Percentiles rank a stretch among this genome's conserved stretches.
These are phyloP conservation scores for Ethmia dodecea DNA, from an alignment of 2,888 invertebrate genomes.

Conservation along the genomic window DNA sequence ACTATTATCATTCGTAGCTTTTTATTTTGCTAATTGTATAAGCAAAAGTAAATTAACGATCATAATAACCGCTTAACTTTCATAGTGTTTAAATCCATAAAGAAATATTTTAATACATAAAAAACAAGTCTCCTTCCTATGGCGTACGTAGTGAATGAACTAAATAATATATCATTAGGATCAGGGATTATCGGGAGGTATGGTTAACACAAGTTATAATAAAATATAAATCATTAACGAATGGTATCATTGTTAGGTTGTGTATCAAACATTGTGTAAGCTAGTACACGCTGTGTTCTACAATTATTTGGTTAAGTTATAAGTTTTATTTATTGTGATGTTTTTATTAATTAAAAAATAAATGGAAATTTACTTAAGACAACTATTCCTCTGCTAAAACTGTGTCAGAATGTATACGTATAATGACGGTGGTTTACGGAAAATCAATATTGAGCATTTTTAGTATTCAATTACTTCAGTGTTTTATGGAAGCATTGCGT, in stretches of 20 bases:
- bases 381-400: no score
- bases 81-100: constrained; percentile 21
- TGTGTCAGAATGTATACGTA: no score
- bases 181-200: no score
- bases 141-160: neutral
- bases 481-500: no score
- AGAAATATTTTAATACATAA: constrained; percentile 27
- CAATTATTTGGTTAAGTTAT: constrained; percentile 35
- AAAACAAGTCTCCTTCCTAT: constrained; percentile 13
- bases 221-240: constrained; percentile 4
- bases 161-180: no score
- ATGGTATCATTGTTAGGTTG: constrained; percentile 43
- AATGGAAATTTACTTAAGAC: no score
- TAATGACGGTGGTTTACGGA: no score
- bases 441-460: no score
- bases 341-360: constrained; percentile 31
- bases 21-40: constrained; percentile 25
- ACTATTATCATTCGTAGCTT: constrained; percentile 20
- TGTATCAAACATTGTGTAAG: constrained; percentile 40
- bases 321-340: constrained; percentile 62
- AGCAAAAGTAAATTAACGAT: constrained; percentile 22
- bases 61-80: constrained; percentile 29
- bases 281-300: constrained; percentile 27
- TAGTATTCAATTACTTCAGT: no score
- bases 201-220: neutral